A percentile compares a stretch with the other conserved stretches of the same genome.
These are phyloP conservation scores for Silurus meridionalis DNA, from an alignment of 2,113 vertebrate species.

Conservation along the genomic window DNA sequence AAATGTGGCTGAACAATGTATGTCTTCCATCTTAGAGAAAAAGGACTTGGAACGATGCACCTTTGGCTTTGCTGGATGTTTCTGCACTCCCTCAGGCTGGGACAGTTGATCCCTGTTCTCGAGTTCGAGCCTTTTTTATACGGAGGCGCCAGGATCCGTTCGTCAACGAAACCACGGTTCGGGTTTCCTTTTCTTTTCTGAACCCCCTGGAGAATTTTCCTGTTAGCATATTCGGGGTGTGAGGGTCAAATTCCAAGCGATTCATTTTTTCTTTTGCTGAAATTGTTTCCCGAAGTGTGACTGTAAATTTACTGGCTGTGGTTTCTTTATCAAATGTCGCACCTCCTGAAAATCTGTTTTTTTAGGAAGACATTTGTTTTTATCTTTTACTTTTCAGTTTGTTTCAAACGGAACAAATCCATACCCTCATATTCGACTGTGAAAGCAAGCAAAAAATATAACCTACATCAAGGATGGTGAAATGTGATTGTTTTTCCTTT, in stretches of 20 bases:
- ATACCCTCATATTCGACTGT: too few relatives aligned
- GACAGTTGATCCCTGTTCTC: conserved; percentile 34
- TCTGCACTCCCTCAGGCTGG: conserved; percentile 15
- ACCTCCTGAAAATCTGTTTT: too few relatives aligned
- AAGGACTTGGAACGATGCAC: not conserved
- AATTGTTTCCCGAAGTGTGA: too few relatives aligned
- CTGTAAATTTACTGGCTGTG: not conserved
- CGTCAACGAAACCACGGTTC: not conserved
- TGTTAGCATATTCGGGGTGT: not conserved
- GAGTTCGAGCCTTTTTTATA: conserved; percentile 16
- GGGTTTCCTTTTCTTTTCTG: not conserved
- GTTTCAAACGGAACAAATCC: too few relatives aligned
- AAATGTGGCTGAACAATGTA: not conserved
- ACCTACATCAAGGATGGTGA: too few relatives aligned
- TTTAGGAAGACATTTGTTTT: too few relatives aligned
- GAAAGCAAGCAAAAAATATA: too few relatives aligned
- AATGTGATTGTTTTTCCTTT: too few relatives aligned
- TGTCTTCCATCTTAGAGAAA: not conserved
- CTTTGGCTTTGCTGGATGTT: conserved; percentile 9
- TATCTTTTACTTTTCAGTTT: too few relatives aligned
- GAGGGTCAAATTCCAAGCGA: not conserved
- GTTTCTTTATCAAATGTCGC: not conserved
- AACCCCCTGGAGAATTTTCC: conserved; percentile 5
- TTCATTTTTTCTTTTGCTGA: not conserved
- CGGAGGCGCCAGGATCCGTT: not conserved